Percentiles rank a stretch among this genome's conserved stretches.
These are phyloP conservation scores for Lasioglossum morio DNA, from an alignment of 2,888 invertebrate species.

Conservation along the genomic window DNA sequence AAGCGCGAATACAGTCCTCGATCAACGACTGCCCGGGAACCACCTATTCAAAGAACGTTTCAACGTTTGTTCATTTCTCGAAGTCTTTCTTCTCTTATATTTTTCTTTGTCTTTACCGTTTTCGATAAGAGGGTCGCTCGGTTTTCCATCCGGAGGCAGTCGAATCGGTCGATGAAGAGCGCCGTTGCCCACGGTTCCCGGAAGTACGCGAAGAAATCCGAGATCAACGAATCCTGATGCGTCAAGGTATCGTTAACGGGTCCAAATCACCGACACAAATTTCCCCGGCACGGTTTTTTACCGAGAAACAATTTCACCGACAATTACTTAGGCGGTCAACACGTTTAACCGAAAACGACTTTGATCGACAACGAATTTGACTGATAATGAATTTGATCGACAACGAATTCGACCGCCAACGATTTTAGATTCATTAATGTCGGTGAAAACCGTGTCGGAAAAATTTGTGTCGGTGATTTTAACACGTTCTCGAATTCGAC, in stretches of 20 bases:
- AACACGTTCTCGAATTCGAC: background rate
- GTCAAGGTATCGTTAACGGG: background rate
- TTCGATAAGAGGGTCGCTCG: constrained; percentile 67
- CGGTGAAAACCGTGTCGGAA: too few species aligned
- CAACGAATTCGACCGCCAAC: too few species aligned
- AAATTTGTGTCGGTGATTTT: too few species aligned
- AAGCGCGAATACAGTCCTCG: constrained; percentile 60
- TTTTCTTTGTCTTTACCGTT: constrained; percentile 63
- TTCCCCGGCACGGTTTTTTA: too few species aligned
- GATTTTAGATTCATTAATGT: too few species aligned
- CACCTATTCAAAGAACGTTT: constrained; percentile 47
- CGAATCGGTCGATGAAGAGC: constrained; percentile 88
- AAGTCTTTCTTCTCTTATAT: too few species aligned
- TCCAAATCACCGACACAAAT: too few species aligned
- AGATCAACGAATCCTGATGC: constrained; percentile 86
- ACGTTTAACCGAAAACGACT: too few species aligned
- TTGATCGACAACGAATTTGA: too few species aligned
- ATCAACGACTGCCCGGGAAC: constrained; percentile 58
- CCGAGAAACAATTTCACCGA: too few species aligned
- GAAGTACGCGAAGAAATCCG: constrained; percentile 89
- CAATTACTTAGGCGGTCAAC: too few species aligned
- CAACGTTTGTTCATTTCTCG: background rate
- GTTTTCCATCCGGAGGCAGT: constrained; percentile 81
- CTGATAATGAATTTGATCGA: too few species aligned
- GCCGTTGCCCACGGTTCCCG: constrained; percentile 88